Percentiles rank a stretch among this genome's conserved stretches.
phyloP scores from a whole-genome alignment of 2,797 vertebrate genomes.

The Carduelis carduelis region DNA sequence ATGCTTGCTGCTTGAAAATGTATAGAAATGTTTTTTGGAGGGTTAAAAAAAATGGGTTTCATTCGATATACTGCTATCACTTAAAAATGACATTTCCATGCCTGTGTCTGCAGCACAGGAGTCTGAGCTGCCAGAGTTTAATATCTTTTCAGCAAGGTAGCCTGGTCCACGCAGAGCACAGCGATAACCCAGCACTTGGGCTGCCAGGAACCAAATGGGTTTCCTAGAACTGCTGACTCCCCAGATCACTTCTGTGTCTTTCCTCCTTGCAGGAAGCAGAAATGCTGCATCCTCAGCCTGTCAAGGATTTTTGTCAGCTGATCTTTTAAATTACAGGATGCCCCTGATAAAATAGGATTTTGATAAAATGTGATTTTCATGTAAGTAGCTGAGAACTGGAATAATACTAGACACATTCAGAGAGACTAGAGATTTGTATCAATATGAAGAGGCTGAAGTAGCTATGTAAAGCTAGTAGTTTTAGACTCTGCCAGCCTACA shows the following conservation, averaged over 20 bases:
- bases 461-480: background rate
- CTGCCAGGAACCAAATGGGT: background rate
- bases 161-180: background rate
- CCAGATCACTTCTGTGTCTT: background rate
- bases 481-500: background rate
- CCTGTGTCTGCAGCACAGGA: background rate
- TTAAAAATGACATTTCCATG: background rate
- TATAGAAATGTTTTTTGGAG: background rate
- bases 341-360: background rate
- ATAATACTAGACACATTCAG: background rate
- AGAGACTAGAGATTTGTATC: background rate
- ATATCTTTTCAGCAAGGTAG: background rate
- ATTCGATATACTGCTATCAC: background rate
- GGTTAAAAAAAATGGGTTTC: background rate
- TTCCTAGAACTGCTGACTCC: background rate
- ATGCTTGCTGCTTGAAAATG: background rate
- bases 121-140: background rate
- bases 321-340: conserved; percentile 14
- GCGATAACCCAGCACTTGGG: background rate
- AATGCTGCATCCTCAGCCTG: background rate
- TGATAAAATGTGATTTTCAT: background rate
- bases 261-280: background rate
- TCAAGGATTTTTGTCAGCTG: background rate
- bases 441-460: background rate
- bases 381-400: background rate